phyloP scores from a whole-genome alignment of 2,113 vertebrate species.

The Dicaeum eximium region DNA sequence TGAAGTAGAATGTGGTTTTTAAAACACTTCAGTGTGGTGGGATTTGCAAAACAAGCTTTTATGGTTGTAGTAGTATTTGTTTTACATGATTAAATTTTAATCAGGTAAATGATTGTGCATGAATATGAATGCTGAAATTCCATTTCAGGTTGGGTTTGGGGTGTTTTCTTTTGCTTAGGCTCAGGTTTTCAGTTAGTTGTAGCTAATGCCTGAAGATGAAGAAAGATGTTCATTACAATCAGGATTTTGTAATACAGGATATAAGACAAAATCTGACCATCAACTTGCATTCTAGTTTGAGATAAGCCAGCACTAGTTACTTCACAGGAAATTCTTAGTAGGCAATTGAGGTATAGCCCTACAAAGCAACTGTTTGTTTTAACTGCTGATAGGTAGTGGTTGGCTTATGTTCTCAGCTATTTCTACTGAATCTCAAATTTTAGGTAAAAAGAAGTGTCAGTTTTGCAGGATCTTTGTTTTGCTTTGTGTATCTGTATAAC shows the following conservation, averaged over 20 bases:
- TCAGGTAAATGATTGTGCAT: too few species aligned
- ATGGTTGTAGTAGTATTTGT: background rate
- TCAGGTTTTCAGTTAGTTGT: background rate
- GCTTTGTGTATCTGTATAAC: background rate
- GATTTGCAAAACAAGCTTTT: background rate
- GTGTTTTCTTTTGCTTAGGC: background rate
- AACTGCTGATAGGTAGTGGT: background rate
- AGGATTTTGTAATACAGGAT: background rate
- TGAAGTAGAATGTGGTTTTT: background rate
- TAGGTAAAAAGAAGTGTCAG: background rate
- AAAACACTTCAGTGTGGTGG: background rate
- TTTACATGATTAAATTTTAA: background rate
- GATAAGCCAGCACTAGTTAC: background rate
- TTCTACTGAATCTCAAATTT: background rate
- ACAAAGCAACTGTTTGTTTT: background rate
- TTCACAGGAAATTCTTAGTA: background rate
- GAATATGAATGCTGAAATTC: background rate
- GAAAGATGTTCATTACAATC: background rate
- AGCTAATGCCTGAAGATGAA: background rate
- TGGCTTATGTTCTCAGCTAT: background rate
- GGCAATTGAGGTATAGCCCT: background rate
- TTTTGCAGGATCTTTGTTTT: background rate
- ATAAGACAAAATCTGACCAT: background rate
- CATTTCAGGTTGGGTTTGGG: background rate
- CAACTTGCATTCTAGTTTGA: background rate